Percentiles rank a stretch among this genome's conserved stretches.
These are phyloP conservation scores for Argyresthia goedartella DNA, from an alignment of 2,888 invertebrate genomes.

Conservation along the genomic window DNA sequence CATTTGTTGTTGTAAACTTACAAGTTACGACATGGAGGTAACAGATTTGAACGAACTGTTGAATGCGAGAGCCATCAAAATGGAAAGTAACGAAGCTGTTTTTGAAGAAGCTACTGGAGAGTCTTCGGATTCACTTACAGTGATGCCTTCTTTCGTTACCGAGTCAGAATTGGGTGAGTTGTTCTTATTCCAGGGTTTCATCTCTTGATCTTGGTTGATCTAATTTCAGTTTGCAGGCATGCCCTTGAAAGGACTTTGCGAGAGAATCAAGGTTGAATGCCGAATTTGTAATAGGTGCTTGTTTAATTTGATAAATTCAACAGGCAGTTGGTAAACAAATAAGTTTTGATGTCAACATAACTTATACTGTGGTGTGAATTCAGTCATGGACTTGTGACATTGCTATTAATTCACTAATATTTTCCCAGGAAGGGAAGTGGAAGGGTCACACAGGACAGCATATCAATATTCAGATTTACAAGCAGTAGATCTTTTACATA, in stretches of 20 bases:
- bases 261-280: not conserved
- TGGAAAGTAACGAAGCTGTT: constrained; percentile 43
- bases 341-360: not conserved
- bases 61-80: constrained; percentile 51
- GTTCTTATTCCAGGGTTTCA: not conserved
- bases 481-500: no score
- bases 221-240: not conserved
- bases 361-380: no score
- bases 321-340: not conserved
- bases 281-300: not conserved
- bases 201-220: not conserved
- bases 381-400: no score
- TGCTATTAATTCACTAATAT: no score
- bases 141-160: constrained; percentile 59
- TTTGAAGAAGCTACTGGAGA: constrained; percentile 39
- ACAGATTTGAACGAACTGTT: constrained; percentile 52
- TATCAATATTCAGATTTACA: no score
- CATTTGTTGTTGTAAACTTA: not conserved
- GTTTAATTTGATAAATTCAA: not conserved
- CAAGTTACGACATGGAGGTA: constrained; percentile 39
- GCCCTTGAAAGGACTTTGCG: not conserved
- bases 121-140: constrained; percentile 37
- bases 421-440: no score
- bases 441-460: no score
- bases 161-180: constrained; percentile 58